These are phyloP conservation scores for Lycocerus yunnanus DNA, from an alignment of 2,888 invertebrate genomes.

Conservation along the genomic window DNA sequence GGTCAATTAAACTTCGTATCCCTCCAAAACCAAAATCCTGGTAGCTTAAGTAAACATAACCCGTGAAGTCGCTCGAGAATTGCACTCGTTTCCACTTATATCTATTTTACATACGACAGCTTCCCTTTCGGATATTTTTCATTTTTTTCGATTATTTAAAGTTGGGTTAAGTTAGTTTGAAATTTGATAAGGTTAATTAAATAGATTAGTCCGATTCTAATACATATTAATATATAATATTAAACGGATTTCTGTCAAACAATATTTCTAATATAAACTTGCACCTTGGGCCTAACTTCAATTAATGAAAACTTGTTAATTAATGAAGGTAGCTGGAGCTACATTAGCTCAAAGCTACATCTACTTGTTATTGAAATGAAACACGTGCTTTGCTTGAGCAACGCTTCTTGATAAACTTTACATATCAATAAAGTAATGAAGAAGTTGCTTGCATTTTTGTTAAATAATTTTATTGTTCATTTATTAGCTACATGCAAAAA, in stretches of 20 bases:
- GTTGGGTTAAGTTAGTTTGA: background rate
- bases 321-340: conserved; percentile 23
- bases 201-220: background rate
- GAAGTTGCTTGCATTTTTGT: conserved; percentile 23
- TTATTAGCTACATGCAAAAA: no score
- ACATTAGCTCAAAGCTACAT: conserved; percentile 25
- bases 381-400: conserved; percentile 27
- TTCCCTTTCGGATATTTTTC: background rate
- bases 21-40: conserved; percentile 28
- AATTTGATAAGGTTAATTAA: background rate
- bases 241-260: conserved; percentile 15
- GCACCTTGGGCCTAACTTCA: conserved; percentile 24
- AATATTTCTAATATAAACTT: conserved; percentile 26
- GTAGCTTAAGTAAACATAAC: conserved; percentile 33
- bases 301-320: conserved; percentile 32
- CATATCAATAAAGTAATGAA: conserved; percentile 30
- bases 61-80: conserved; percentile 20
- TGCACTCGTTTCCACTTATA: conserved; percentile 29
- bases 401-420: conserved; percentile 23
- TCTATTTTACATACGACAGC: conserved; percentile 5
- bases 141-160: background rate
- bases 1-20: conserved; percentile 36
- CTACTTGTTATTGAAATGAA: conserved; percentile 28
- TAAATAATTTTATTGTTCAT: no score
- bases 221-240: conserved; percentile 6